phyloP scores from a whole-genome alignment of 2,113 vertebrate species.

The Ictalurus furcatus region DNA sequence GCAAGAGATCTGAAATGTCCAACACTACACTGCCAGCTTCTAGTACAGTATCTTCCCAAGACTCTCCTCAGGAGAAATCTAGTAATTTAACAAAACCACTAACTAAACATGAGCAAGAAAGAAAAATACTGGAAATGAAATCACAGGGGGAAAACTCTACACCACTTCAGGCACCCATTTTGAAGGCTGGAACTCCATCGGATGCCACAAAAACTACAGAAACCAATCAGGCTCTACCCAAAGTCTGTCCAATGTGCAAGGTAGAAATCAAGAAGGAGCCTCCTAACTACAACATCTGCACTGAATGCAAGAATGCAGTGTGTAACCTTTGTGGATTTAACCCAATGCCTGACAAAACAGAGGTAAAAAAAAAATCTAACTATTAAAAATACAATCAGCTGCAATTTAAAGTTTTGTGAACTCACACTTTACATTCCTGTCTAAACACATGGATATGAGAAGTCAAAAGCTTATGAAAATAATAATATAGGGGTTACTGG shows the following conservation, averaged over 20 bases:
- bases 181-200: conserved; percentile 44
- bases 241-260: conserved; percentile 46
- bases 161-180: conserved; percentile 46
- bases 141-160: background rate
- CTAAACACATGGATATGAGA: background rate
- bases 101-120: conserved; percentile 41
- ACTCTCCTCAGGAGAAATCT: background rate
- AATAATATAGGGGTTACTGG: background rate
- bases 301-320: conserved; percentile 85
- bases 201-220: conserved; percentile 52
- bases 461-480: background rate
- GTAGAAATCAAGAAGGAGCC: conserved; percentile 78
- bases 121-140: conserved; percentile 60
- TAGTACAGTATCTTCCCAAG: background rate
- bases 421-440: background rate
- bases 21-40: background rate
- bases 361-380: conserved; percentile 69
- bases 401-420: background rate
- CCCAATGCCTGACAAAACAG: conserved; percentile 84
- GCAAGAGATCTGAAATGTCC: conserved; percentile 52
- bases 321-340: conserved; percentile 98
- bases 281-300: conserved; percentile 89
- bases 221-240: conserved; percentile 20
- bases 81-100: conserved; percentile 3
- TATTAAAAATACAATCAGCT: background rate